phyloP scores from a whole-genome alignment of 2,797 vertebrate genomes.

The Lutra lutra region DNA sequence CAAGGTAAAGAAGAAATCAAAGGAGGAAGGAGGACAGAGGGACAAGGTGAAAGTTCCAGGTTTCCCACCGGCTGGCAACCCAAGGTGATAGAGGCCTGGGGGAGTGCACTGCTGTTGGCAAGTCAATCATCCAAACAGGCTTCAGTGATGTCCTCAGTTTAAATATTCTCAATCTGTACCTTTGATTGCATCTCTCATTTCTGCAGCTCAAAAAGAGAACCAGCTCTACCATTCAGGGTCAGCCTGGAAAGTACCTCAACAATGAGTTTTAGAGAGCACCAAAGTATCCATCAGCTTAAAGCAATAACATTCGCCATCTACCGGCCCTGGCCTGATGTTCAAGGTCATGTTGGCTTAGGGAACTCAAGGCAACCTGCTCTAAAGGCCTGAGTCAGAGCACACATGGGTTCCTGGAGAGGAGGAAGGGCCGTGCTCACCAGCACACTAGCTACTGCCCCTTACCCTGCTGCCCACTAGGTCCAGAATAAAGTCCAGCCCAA shows the following conservation, averaged over 20 bases:
- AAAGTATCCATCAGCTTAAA: not conserved
- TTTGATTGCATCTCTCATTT: not conserved
- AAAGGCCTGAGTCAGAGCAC: not conserved
- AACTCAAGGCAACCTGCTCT: not conserved
- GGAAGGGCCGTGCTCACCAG: not conserved
- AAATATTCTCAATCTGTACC: not conserved
- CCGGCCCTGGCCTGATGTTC: not conserved
- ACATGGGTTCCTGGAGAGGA: not conserved
- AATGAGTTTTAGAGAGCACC: not conserved
- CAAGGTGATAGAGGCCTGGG: no score
- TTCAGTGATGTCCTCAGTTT: not conserved
- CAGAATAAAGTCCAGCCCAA: not conserved
- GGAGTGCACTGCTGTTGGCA: not conserved
- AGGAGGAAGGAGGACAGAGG: not conserved
- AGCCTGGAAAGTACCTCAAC: not conserved
- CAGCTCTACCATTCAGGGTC: not conserved
- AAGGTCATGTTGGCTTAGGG: not conserved
- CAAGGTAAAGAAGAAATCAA: not conserved
- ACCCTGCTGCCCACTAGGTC: not conserved
- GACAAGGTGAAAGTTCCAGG: not conserved
- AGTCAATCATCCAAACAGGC: not conserved
- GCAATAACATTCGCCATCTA: not conserved
- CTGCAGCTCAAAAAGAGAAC: not conserved
- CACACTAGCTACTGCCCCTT: not conserved
- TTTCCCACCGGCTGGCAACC: not conserved